Evolutionary conservation across 23 tunicate species (phyloP), one percentile per base, ranked within the genome.

Genomic region (Botrylloides violaceus): DNA sequence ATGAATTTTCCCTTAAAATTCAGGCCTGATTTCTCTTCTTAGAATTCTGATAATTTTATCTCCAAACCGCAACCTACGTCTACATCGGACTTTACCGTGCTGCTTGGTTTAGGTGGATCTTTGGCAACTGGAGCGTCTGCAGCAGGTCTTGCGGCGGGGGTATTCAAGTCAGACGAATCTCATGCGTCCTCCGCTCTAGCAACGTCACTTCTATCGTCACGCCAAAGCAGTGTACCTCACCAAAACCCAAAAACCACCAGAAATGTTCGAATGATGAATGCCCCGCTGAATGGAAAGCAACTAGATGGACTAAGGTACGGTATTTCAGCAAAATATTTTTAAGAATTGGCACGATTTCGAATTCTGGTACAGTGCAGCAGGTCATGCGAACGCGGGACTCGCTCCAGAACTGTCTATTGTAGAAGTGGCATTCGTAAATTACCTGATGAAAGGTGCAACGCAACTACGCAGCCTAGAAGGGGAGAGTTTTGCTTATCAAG

Each of bases 261-360:
- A 59, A 63, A 12, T 88, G 96, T 34, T 38, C 64, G 9, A 39
- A 81, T 48, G 71, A n/a, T 15, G 77, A 43, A 18, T 88, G 96
- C 49, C 96, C 96, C 5, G 64, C 96, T 18, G 50, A 88, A 36
- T 88, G 96, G 96, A 56, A 81, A 35, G 59, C 77, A 18, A 85
- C 87, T 20, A 18, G 48, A 20, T 88, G 96, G 96, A 81, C 96
- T 20, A 82, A 88, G 88, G 96, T 88, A 28, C 32, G 76, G 29
- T 58, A 29, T 47, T 12, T 47, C n/a, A n/a, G n/a, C n/a, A n/a
- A n/a, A n/a, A n/a, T n/a, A n/a, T n/a, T n/a, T n/a, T n/a, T n/a
- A n/a, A n/a, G n/a, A n/a, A n/a, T n/a, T n/a, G n/a, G n/a, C n/a
- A n/a, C n/a, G n/a, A n/a, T n/a, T n/a, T n/a, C n/a, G n/a, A n/a